These are phyloP conservation scores for Sialia sialis DNA, from an alignment of 2,113 vertebrate species.

Conservation along the genomic window DNA sequence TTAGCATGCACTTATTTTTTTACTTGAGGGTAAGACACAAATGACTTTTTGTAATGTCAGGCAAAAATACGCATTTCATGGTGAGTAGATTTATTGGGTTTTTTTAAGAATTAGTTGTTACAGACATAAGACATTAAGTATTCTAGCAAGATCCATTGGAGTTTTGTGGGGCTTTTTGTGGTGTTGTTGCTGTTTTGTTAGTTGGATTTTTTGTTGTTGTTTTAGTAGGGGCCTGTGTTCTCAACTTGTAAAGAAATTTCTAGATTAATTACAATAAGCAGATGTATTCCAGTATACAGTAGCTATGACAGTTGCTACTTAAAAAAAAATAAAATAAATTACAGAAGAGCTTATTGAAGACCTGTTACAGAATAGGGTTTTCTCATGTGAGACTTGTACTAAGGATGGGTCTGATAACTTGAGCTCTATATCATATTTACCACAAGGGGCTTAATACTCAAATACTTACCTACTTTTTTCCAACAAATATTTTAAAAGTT, in stretches of 20 bases:
- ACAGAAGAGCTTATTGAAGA: neutral
- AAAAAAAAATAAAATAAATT: neutral
- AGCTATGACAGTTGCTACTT: neutral
- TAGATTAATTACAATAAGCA: neutral
- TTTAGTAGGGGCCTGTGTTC: neutral
- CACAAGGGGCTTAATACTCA: neutral
- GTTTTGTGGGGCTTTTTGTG: neutral
- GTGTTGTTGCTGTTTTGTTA: neutral
- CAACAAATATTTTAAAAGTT: neutral
- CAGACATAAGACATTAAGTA: neutral
- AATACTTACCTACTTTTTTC: neutral
- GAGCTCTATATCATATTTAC: neutral
- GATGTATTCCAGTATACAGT: neutral
- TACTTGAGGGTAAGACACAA: neutral
- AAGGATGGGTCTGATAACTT: neutral
- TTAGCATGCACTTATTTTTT: neutral
- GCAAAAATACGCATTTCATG: neutral
- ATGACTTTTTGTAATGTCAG: neutral
- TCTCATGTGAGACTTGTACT: neutral
- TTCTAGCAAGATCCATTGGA: neutral
- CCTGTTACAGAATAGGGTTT: fast-evolving
- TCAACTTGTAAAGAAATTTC: neutral
- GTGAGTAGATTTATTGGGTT: neutral
- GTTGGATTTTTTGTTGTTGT: neutral
- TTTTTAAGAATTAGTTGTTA: neutral